A percentile compares a stretch with the other conserved stretches of the same genome.
Evolutionary conservation across 2,888 invertebrate genomes (phyloP).

Genomic region (Hanleya hanleyi): DNA sequence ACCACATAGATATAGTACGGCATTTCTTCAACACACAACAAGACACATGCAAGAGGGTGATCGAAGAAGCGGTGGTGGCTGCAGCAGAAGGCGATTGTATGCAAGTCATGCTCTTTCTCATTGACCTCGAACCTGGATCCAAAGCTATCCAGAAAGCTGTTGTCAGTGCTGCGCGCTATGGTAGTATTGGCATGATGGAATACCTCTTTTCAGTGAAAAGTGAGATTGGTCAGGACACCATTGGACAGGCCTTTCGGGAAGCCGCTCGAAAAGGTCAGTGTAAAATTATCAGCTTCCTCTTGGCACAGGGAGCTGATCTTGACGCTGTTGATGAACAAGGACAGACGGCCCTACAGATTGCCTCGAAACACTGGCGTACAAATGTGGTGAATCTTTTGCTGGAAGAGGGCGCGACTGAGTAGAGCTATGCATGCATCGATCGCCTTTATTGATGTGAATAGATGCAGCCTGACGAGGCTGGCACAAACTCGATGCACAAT

Average conservation of each 20-base stretch:
- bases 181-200: neutral
- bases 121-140: neutral
- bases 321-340: neutral
- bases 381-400: neutral
- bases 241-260: neutral
- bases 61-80: neutral
- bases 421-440: too few relatives aligned
- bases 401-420: neutral
- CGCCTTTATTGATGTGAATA: too few relatives aligned
- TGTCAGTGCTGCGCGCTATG: neutral
- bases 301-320: neutral
- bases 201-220: neutral
- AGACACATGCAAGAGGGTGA: neutral
- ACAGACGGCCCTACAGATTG: neutral
- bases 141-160: neutral
- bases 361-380: neutral
- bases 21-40: neutral
- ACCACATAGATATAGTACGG: neutral
- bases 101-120: neutral
- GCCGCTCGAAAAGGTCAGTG: neutral
- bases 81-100: neutral
- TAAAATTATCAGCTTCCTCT: neutral
- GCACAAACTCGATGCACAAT: too few relatives aligned
- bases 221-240: neutral
- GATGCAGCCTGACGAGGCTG: too few relatives aligned